Base-by-base conservation (phyloP, 1,140 invertebrate species). In the Hyles vespertilio region DNA sequence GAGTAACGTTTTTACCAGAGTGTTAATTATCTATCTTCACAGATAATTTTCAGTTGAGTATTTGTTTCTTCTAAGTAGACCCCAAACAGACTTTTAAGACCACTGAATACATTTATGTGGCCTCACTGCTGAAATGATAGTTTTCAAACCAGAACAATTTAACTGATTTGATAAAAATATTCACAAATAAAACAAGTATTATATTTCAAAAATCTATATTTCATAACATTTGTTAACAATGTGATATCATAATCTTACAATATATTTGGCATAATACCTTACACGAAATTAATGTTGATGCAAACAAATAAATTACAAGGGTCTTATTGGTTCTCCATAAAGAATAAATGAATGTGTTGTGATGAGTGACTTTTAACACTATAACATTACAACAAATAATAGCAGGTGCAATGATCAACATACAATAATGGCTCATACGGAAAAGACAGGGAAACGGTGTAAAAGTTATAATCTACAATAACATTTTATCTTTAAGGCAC, bases 211-310 rank as follows among this genome's bases (percentile, higher is more conserved):
- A 84, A 83, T 84, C 79, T 87, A 80, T 87, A 87, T 84, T 84
- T 81, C 59, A 79, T 87, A 87, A 87, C 84, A 86, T 79, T 86
- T 82, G 79, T 81, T 74, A 86, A 88, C 83, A 83, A 85, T 82
- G 85, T 81, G 77, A 82, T 76, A 74, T 75, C 59, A 70, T 56
- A 73, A 70, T 84, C 84, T 80, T 85, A 85, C 79, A 86, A 87
- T 86, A 88, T 88, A 88, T 88, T 88, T 88, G 85, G 85, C 82
- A 83, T 88, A 83, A 59, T 74, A 85, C 79, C 70, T 87, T 81
- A 85, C 58, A 56, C 54, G 71, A 81, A 81, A 79, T 71, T 77
- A 72, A 81, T 72, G 65, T 67, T 65, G 36, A 63, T 62, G 56
- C 62, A 63, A 74, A 68, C 77, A 61, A 84, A 74, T 81, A 77